Evolutionary conservation across 2,797 vertebrate species (phyloP), one percentile per base, ranked within the genome.

Genomic region (Microctenopoma steveboyesi): DNA sequence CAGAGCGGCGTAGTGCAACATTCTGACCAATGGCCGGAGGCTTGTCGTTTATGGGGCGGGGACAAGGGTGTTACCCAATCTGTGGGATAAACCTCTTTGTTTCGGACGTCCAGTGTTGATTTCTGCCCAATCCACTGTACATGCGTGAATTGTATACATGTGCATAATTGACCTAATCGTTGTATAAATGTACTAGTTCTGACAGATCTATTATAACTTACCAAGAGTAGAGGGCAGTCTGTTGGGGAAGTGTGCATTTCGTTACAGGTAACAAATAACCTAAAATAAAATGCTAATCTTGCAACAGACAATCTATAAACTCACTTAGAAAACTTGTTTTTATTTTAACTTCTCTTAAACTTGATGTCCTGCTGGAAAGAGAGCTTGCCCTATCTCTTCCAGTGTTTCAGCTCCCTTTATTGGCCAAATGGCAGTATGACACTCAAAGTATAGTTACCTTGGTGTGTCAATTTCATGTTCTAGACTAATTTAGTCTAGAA

Each of bases 51-150:
- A 4, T 28, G 56, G 69, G 91, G 88, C 61, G 82, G 85, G 27
- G 56, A 54, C 6, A 67, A 14, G 52, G 79, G 89, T 80, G 79
- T 81, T 70, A 61, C 70, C 59, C 6, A 28, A 14, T 69, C 37
- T 64, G 58, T 54, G 57, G 81, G 74, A 72, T 86, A 90, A 91
- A 84, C 84, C 90, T 91, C 93, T 94, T 94, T 94, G 93, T 94
- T 88, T 92, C 53, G 86, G 88, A 85, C 89, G 76, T 86, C 78
- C 81, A 84, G 76, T 45, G 49, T 52, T 71, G 62, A 78, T 77
- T 72, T 53, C 46, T 67, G 60, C 10, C 12, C 39, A 9, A n/a
- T 58, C 7, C 3, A 35, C 7, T 4, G 11, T 14, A 12, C 9
- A 27, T 6, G 15, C 10, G 3, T 15, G 7, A 16, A 56, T 50